phyloP scores from a whole-genome alignment of 2,113 vertebrate genomes.

The Callithrix jacchus region DNA sequence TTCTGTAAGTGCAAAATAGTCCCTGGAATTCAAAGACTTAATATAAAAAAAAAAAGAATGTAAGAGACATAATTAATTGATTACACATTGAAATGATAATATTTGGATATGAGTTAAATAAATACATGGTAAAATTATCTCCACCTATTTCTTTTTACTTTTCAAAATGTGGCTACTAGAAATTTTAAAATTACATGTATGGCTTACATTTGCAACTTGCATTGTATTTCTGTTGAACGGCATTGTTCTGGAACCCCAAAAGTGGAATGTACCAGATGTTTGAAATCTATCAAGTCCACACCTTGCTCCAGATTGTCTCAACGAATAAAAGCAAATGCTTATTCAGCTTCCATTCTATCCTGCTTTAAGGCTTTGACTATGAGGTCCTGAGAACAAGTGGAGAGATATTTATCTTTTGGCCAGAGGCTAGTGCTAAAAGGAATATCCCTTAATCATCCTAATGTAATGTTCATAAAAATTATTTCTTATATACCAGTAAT shows the following conservation, averaged over 20 bases:
- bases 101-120: conserved; percentile 5
- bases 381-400: background rate
- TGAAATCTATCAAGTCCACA: background rate
- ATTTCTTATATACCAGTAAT: background rate
- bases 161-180: background rate
- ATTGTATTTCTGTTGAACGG: background rate
- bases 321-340: background rate
- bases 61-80: background rate
- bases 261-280: background rate
- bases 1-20: background rate
- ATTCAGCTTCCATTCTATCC: background rate
- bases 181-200: background rate
- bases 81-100: conserved; percentile 6
- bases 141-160: conserved; percentile 19
- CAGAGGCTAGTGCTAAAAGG: background rate
- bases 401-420: background rate
- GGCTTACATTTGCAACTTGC: background rate
- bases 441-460: background rate
- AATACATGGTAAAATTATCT: conserved; percentile 25
- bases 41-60: background rate
- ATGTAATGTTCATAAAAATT: background rate
- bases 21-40: background rate
- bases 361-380: background rate
- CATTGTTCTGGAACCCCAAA: background rate
- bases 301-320: background rate